Conservation (phyloP, 2,888 invertebrate genomes). For the Hirudinaria manillensis region DNA sequence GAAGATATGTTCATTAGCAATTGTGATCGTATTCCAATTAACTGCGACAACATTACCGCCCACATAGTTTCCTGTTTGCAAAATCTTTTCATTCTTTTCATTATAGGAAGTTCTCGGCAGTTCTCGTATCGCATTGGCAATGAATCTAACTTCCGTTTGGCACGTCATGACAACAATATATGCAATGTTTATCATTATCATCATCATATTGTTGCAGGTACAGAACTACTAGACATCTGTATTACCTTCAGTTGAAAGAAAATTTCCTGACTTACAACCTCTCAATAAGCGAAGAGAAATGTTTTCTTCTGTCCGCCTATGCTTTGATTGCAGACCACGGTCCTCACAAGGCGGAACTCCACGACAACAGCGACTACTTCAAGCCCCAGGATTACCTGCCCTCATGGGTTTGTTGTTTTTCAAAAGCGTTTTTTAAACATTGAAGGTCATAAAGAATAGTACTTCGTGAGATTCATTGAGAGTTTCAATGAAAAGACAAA, state of each 20-base stretch:
- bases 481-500: no score
- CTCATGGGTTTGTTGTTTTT: conserved; percentile 3
- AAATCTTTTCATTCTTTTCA: no score
- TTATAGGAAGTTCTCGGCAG: no score
- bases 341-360: conserved; percentile 60
- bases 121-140: no score
- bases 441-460: neutral
- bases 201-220: conserved; percentile 58
- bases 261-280: conserved; percentile 63
- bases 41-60: no score
- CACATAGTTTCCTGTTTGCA: no score
- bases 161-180: no score
- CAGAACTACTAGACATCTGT: conserved; percentile 83
- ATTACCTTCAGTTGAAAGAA: conserved; percentile 86
- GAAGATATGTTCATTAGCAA: no score
- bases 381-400: conserved; percentile 15
- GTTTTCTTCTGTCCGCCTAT: conserved; percentile 74
- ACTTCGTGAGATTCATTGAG: neutral
- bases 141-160: no score
- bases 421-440: neutral
- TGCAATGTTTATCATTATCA: no score
- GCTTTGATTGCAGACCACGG: conserved; percentile 89
- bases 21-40: no score
- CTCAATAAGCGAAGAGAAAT: conserved; percentile 56
- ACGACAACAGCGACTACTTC: conserved; percentile 11